phyloP scores from a whole-genome alignment of 2,797 vertebrate species.

The Carapus acus region DNA sequence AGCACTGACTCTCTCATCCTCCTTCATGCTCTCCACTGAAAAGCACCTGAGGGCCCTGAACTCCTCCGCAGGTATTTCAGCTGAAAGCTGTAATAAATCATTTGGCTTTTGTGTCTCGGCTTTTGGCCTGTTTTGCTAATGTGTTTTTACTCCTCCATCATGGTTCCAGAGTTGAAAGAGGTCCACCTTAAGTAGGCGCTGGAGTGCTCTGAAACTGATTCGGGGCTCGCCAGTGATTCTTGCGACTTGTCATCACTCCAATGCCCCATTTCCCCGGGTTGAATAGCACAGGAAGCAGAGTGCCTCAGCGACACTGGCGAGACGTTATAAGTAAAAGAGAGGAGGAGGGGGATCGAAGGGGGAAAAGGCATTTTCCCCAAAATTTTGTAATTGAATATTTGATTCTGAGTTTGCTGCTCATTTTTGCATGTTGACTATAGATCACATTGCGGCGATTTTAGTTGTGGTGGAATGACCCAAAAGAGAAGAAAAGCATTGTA shows the following conservation, averaged over 20 bases:
- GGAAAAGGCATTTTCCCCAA: slow-evolving; percentile 25
- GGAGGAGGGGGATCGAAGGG: slow-evolving; percentile 7
- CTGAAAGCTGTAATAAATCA: slow-evolving; percentile 74
- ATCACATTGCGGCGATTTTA: slow-evolving; percentile 53
- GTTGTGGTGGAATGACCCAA: slow-evolving; percentile 55
- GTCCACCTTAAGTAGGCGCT: slow-evolving; percentile 49
- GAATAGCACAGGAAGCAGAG: slow-evolving; percentile 53
- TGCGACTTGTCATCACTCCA: slow-evolving; percentile 64
- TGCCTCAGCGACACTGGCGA: slow-evolving; percentile 31
- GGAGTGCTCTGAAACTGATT: slow-evolving; percentile 45
- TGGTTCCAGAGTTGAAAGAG: slow-evolving; percentile 57
- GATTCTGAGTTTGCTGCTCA: slow-evolving; percentile 29
- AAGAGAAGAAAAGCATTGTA: slow-evolving; percentile 51
- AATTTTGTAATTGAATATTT: slow-evolving; percentile 32
- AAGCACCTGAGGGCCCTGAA: slow-evolving; percentile 60
- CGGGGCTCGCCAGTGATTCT: slow-evolving; percentile 48
- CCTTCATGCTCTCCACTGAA: slow-evolving; percentile 45
- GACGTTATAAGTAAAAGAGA: slow-evolving; percentile 36
- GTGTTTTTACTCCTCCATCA: slow-evolving; percentile 59
- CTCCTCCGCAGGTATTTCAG: slow-evolving; percentile 63
- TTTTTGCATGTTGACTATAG: slow-evolving; percentile 53
- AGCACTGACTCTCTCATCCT: slow-evolving; percentile 54
- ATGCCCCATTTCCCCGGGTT: slow-evolving; percentile 64
- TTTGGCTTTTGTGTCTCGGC: slow-evolving; percentile 66
- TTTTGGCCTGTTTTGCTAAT: slow-evolving; percentile 60